Base-by-base conservation (phyloP, 2,888 invertebrate genomes). In the Acanthosoma haemorrhoidale region DNA sequence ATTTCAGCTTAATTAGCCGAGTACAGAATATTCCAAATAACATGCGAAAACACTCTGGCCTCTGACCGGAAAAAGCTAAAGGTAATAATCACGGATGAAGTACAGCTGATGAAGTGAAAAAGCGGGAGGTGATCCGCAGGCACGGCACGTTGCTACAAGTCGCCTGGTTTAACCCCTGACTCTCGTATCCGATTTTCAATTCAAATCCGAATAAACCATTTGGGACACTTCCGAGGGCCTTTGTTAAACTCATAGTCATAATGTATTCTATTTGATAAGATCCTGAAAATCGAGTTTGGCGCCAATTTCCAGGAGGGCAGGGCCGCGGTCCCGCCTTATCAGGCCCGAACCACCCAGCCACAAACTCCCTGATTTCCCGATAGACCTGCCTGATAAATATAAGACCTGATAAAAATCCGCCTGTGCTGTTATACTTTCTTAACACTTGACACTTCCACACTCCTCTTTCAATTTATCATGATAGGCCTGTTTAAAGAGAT, bases 261-360 rank as follows among this genome's bases (percentile, higher is more conserved):
- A 61, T 36, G 61, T 36, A 61, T 61, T 61, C 61, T 61, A 61
- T 61, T 61, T 61, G 61, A 61, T 61, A 61, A 61, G 61, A 36
- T 61, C 36, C 21, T 34, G 16, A 15, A 34, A 61, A 61, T 61
- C 34, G 36, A 61, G 61, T 61, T 61, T 51, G 51, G 25, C 51
- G 51, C 51, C 51, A 29, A 51, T 51, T 51, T 51, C 51, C 51
- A 51, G n/a, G 8, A n/a, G n/a, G n/a, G n/a, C n/a, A n/a, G n/a
- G n/a, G n/a, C n/a, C n/a, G n/a, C n/a, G 51, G 6, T 51, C 25
- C 51, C 51, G 51, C 51, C 51, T 41, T 41, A 41, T 41, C 41
- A 11, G n/a, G 18, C 16, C 41, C 8, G 16, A 15, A 15, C 39
- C 25, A 21, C 21, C 21, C 13, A n/a, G 25, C 51, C 51, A n/a